Evolutionary conservation across 2,797 vertebrate species (phyloP), one percentile per base, ranked within the genome.

Genomic region (Danio tinwini): DNA sequence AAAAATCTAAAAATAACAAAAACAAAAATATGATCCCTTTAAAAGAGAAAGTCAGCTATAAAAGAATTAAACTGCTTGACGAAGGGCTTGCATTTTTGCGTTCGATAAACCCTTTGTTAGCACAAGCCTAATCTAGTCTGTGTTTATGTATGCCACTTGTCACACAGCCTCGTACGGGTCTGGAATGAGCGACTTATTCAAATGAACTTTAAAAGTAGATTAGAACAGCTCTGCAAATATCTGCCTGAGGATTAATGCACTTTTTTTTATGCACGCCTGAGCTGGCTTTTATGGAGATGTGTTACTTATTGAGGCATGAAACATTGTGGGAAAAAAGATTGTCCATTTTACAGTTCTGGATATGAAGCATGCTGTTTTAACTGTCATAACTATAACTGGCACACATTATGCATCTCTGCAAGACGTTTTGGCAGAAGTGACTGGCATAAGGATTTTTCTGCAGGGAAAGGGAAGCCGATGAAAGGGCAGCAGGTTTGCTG

Each of bases 81-180:
- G 88, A 86, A 86, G 65, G 82, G 82, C 84, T 74, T 81, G 29
- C 83, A 78, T 86, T 85, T 81, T 80, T 76, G 68, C 17, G 65
- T 80, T 81, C 88, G 84, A 90, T 90, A 87, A 90, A 89, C 87
- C 77, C 74, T 88, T 89, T 86, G 87, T 89, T 78, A 85, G 78
- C 77, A 82, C 87, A 76, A 87, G 81, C 80, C 85, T 89, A 87
- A 90, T 89, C 77, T 86, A 87, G 62, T 49, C 11, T 40, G 78
- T 44, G 85, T 90, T 89, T 85, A 84, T 84, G 83, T 65, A 81
- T 84, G 71, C 50, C 40, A 81, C 74, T 85, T 88, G 81, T 82
- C 82, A 86, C 87, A 83, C 82, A 74, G 80, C 29, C 70, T 69
- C 70, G 82, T 78, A 83, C 47, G 65, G 85, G 71, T 82, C 81